A percentile compares a stretch with the other conserved stretches of the same genome.
These are phyloP conservation scores for Antennarius striatus DNA, from an alignment of 2,113 vertebrate species.

Conservation along the genomic window DNA sequence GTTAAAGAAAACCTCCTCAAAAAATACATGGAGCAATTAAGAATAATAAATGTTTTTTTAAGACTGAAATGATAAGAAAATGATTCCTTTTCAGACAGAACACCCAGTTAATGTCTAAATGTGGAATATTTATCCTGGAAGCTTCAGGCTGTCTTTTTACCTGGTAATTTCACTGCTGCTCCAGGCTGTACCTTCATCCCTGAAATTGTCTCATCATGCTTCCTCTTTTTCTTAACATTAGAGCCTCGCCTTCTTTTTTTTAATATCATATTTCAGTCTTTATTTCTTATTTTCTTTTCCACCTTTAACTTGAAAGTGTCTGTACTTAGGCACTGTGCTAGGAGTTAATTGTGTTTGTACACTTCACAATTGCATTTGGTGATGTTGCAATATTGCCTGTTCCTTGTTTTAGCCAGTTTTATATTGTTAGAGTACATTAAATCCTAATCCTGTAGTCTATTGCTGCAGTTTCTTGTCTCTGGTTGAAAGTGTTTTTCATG, in stretches of 20 bases:
- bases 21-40: not conserved
- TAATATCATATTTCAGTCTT: not conserved
- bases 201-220: slow-evolving; percentile 19
- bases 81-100: not conserved
- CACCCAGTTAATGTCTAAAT: slow-evolving; percentile 5
- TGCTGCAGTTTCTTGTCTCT: no score
- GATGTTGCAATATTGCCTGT: not conserved
- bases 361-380: not conserved
- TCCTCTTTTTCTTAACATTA: not conserved
- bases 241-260: not conserved
- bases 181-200: slow-evolving; percentile 16
- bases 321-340: not conserved
- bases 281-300: not conserved
- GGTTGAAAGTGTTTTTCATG: no score
- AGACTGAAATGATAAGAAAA: slow-evolving; percentile 1
- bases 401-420: not conserved
- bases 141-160: slow-evolving; percentile 25
- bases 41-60: not conserved
- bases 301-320: not conserved
- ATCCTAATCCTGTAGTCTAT: no score
- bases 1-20: not conserved
- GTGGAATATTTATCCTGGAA: slow-evolving; percentile 33
- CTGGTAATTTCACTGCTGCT: slow-evolving; percentile 24
- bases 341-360: not conserved
- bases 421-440: no score